Base-by-base conservation (phyloP, 2,888 invertebrate species). In the Ichneumoninae sp. region DNA sequence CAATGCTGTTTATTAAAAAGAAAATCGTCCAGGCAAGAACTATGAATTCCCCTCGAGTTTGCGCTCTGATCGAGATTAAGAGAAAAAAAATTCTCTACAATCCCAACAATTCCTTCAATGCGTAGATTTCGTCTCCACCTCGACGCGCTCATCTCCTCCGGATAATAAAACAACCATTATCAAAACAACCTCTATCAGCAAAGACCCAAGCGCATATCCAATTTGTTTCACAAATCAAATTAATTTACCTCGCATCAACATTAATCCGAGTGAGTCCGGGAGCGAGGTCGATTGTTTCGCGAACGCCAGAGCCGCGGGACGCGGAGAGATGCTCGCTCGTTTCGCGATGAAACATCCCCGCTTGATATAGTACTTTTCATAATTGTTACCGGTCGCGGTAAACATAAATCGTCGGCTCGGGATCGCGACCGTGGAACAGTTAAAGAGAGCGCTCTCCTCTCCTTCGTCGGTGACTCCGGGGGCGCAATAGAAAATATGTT, bases 311-410 rank as follows among this genome's bases (percentile, higher is more conserved):
- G n/a, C 44, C 22, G 68, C 57, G 44, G 44, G 57, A 77, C 33
- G 22, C 26, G 13, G 22, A 22, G 22, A 57, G 57, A 57, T 57
- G 71, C 52, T 71, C 65, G 30, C 71, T 65, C 62, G 50, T 44
- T 47, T 47, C 47, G 36, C 66, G 47, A 50, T 68, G 52, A 50
- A 79, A 79, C 22, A 65, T 74, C 77, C 68, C 50, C 22, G 62
- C 44, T 76, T 57, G 84, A 84, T 76, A 82, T 76, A 76, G 74
- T 60, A 82, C 89, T 89, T 90, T 89, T 91, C 90, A 89, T 90
- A 90, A 90, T 90, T 90, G 89, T 92, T 90, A 47, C 90, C 88
- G 85, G 88, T 84, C 87, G 89, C 52, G 65, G 70, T 75, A 40
- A 80, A 68, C 66, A 82, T 84, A 84, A 84, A 84, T 84, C 84